Base-by-base conservation (phyloP, 2,797 vertebrate genomes). In the Pseudochirops cupreus region DNA sequence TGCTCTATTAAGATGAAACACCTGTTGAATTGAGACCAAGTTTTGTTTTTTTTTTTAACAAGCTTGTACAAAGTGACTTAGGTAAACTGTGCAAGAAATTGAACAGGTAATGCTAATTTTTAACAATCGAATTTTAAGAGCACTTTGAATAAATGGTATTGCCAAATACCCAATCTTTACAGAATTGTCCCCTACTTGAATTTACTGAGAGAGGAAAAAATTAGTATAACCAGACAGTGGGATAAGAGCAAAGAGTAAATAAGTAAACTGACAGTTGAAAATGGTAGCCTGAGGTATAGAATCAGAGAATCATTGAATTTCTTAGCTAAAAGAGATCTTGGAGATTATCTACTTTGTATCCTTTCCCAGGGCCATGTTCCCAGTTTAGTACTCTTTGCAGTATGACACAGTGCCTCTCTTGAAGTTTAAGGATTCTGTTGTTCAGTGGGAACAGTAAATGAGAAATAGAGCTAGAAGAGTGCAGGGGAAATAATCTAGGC, bases 1-100 rank as follows among this genome's bases (percentile, higher is more conserved):
- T 96, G 52, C 94, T 54, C 67, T 96, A 21, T 96, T 95, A 96
- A 97, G 55, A 95, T 95, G 90, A 94, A 92, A 93, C 93, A 31
- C 33, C 46, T 95, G 95, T 96, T 97, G 94, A 94, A 94, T 91
- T 46, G 18, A 97, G 93, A 92, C 56, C 55, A 95, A 92, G 53
- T 50, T 95, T 52, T 82, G 21, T n/a, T n/a, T n/a, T n/a, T n/a
- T n/a, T n/a, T n/a, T 92, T 96, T 92, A 95, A 94, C 95, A 96
- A 96, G 91, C 0, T 90, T 53, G 50, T 0, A 90, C 93, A 91
- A 94, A 92, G 13, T 93, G 82, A 94, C 28, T 92, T 95, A 94
- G 95, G 97, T 96, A 96, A 95, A 56, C 94, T 92, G 82, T 91
- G 18, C 18, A 46, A 24, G 24, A 46, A 39, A 82, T 46, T 24